Percentiles rank a stretch among this genome's conserved stretches.
phyloP scores from a whole-genome alignment of 1,140 invertebrate species.

The Drosophila rhopaloa region DNA sequence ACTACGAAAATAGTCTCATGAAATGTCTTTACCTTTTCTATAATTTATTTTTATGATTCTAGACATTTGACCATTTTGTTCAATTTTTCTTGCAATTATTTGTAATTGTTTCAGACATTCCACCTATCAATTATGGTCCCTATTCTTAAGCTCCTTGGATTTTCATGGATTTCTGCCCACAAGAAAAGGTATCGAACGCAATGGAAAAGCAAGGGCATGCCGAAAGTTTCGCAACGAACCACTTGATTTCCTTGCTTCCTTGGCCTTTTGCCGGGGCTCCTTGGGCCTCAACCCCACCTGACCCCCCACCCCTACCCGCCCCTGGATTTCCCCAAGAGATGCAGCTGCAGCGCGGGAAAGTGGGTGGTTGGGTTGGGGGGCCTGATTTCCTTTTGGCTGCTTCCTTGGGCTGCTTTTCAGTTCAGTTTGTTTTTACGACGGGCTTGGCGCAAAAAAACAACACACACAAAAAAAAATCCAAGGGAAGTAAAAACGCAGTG shows the following conservation, averaged over 20 bases:
- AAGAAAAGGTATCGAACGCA: neutral
- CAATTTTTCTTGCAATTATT: no score
- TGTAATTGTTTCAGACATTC: no score
- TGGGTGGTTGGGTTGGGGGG: slow-evolving; percentile 1
- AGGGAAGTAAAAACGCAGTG: slow-evolving; percentile 29
- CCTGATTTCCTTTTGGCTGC: slow-evolving; percentile 32
- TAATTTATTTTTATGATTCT: no score
- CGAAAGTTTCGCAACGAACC: neutral
- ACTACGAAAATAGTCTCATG: no score
- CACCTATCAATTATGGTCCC: no score
- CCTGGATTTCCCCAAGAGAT: slow-evolving; percentile 32
- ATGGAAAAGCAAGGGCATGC: slow-evolving; percentile 22
- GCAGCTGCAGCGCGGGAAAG: neutral
- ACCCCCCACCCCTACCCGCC: neutral
- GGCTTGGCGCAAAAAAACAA: slow-evolving; percentile 58
- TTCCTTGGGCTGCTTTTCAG: slow-evolving; percentile 60
- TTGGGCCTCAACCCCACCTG: slow-evolving; percentile 12
- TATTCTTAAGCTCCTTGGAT: no score
- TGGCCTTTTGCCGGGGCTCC: slow-evolving; percentile 38
- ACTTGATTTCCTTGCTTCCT: slow-evolving; percentile 16
- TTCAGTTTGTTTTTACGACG: slow-evolving; percentile 79
- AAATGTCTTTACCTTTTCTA: no score
- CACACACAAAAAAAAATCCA: slow-evolving; percentile 5
- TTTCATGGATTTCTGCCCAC: neutral
- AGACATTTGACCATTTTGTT: no score